phyloP scores from a whole-genome alignment of 2,113 vertebrate species.

The Oryctolagus cuniculus region DNA sequence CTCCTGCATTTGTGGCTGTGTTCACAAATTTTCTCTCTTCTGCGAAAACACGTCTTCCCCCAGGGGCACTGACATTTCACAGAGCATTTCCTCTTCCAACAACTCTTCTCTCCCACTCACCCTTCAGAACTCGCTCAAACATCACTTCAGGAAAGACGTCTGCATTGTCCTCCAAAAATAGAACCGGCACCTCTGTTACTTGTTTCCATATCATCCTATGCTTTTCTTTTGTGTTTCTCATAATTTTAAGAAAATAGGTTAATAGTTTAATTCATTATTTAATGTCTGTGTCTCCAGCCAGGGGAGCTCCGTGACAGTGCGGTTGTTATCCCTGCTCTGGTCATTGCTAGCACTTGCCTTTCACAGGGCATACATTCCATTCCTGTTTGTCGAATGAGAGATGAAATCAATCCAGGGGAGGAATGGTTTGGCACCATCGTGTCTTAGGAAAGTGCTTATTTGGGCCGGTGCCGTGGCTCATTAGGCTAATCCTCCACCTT shows the following conservation, averaged over 20 bases:
- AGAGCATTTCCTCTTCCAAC: background rate
- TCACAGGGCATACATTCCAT: background rate
- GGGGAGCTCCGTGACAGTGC: too few relatives aligned
- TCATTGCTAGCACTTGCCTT: too few relatives aligned
- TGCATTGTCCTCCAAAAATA: background rate
- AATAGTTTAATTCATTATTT: background rate
- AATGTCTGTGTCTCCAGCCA: background rate
- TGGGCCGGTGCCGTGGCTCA: too few relatives aligned
- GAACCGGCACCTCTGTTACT: too few relatives aligned
- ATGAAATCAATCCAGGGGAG: too few relatives aligned
- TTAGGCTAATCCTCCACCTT: too few relatives aligned
- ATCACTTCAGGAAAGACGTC: background rate
- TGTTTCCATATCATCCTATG: background rate
- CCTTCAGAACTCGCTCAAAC: background rate
- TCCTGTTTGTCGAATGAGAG: background rate
- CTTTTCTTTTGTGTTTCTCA: background rate
- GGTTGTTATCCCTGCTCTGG: fast-evolving
- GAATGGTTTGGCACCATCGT: fast-evolving
- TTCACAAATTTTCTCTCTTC: background rate
- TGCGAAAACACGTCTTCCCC: background rate
- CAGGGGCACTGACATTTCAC: background rate
- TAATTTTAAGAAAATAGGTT: background rate
- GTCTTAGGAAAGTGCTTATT: background rate
- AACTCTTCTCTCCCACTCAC: background rate
- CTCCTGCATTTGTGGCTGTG: background rate